Percentiles rank a stretch among this genome's conserved stretches.
Evolutionary conservation across 2,888 invertebrate species (phyloP).

Genomic region (Metellina segmentata): DNA sequence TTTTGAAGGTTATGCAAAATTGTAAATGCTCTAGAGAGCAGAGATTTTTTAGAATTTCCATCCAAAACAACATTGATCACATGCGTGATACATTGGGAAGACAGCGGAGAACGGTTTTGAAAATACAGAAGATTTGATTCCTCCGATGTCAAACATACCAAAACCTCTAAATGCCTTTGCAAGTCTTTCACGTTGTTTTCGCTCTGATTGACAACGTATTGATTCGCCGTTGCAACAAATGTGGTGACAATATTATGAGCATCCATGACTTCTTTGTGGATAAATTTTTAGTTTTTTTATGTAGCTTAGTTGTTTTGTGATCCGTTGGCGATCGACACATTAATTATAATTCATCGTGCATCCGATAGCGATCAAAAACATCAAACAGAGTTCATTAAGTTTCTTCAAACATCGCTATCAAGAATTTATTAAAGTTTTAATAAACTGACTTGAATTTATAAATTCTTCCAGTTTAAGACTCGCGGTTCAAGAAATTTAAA

Average conservation of each 20-base stretch:
- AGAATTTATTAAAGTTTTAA: too few relatives aligned
- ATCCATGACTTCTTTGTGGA: conserved; percentile 43
- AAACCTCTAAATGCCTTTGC: conserved; percentile 61
- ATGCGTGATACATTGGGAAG: conserved; percentile 66
- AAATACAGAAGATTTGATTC: conserved; percentile 39
- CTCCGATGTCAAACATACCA: conserved; percentile 63
- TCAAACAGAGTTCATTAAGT: too few relatives aligned
- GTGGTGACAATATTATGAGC: conserved; percentile 50
- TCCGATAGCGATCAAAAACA: too few relatives aligned
- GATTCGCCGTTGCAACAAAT: conserved; percentile 55
- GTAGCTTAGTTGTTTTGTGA: too few relatives aligned
- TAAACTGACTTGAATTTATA: too few relatives aligned
- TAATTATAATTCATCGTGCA: too few relatives aligned
- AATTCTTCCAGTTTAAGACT: too few relatives aligned
- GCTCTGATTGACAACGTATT: conserved; percentile 51
- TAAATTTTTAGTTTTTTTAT: not conserved
- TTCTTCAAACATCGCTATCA: too few relatives aligned
- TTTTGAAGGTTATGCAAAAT: conserved; percentile 56
- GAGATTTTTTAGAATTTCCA: conserved; percentile 18
- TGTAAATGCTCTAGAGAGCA: conserved; percentile 51
- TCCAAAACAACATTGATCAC: conserved; percentile 62
- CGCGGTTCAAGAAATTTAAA: too few relatives aligned
- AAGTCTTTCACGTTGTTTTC: conserved; percentile 56
- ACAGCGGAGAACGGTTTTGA: conserved; percentile 37
- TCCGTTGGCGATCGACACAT: too few relatives aligned